Base-by-base conservation (phyloP, 2,888 invertebrate species). In the Andrena chrysosceles region DNA sequence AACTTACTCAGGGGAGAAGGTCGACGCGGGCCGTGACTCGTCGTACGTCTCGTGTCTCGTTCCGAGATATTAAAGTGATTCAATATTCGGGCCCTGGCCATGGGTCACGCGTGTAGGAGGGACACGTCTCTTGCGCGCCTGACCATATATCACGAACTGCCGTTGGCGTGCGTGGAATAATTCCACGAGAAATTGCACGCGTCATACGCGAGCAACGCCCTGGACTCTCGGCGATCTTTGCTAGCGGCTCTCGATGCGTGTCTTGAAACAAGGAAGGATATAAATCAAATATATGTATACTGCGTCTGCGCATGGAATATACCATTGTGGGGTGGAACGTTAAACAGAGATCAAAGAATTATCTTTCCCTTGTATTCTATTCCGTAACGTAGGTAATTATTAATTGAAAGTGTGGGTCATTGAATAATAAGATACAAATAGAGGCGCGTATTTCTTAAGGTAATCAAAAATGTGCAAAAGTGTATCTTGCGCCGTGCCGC, bases 81-180 rank as follows among this genome's bases (percentile, higher is more conserved):
- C 88, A 90, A 91, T 91, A 91, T 91, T 91, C 90, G 91, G 56
- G 90, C 77, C 69, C 74, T 73, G 87, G 90, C 88, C 84, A 85
- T 66, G 81, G 90, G 90, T 91, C 89, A 86, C 67, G 69, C 86
- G 88, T 87, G 90, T 91, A 90, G 91, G 91, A 85, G 91, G 88
- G 71, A 88, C 90, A 83, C 83, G 85, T 89, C 89, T 88, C 84
- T 86, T 81, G 83, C 81, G 77, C 84, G 86, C 59, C 78, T 77
- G 83, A 75, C 87, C 90, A 79, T 90, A 90, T 87, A 90, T 91
- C 90, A 91, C 80, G 79, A 67, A 83, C 81, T 87, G 90, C 86
- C 86, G 87, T 82, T 87, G 87, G 83, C 90, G 84, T 85, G 85
- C 75, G 81, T 90, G 89, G 88, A 90, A 90, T 90, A 86, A 90